Conservation (phyloP, 30 jellyfish, hydroid and myxozoan species). For the Clytia hemisphaerica region DNA sequence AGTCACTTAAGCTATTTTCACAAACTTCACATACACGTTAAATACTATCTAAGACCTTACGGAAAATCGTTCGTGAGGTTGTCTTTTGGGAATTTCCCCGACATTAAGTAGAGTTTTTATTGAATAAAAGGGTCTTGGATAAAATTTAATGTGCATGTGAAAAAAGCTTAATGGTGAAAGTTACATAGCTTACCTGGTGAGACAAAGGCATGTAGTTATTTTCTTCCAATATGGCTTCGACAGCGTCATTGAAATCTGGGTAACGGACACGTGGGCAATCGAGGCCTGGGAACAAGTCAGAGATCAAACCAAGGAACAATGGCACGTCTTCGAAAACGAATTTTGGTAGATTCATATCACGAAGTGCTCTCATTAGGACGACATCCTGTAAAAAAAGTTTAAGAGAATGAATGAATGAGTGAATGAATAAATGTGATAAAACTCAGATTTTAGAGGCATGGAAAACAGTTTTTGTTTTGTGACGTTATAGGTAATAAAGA, state of each 20-base stretch:
- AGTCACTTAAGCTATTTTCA: too few species aligned
- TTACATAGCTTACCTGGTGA: constrained; percentile 53
- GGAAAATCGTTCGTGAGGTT: too few species aligned
- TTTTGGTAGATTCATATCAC: constrained; percentile 98
- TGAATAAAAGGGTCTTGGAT: neutral
- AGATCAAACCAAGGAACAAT: constrained; percentile 81
- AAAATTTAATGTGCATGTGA: too few species aligned
- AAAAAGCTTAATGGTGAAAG: neutral
- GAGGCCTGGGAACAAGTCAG: constrained; percentile 96
- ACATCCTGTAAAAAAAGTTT: constrained; percentile 57
- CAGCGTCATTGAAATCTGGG: constrained; percentile 80
- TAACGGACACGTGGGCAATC: constrained; percentile 98
- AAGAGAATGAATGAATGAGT: neutral
- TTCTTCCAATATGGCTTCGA: constrained; percentile 55
- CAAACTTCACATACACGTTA: too few species aligned
- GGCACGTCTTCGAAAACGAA: constrained; percentile 96
- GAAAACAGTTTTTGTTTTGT: too few species aligned
- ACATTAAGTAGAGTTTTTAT: too few species aligned
- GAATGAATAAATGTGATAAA: too few species aligned
- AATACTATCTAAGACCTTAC: too few species aligned
- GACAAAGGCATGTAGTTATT: constrained; percentile 57
- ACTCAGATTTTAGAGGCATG: too few species aligned
- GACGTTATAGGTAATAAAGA: neutral
- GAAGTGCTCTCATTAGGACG: constrained; percentile 93
- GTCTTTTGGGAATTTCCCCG: too few species aligned